These are phyloP conservation scores for Brachyptera risi DNA, from an alignment of 2,888 invertebrate genomes.

Conservation along the genomic window DNA sequence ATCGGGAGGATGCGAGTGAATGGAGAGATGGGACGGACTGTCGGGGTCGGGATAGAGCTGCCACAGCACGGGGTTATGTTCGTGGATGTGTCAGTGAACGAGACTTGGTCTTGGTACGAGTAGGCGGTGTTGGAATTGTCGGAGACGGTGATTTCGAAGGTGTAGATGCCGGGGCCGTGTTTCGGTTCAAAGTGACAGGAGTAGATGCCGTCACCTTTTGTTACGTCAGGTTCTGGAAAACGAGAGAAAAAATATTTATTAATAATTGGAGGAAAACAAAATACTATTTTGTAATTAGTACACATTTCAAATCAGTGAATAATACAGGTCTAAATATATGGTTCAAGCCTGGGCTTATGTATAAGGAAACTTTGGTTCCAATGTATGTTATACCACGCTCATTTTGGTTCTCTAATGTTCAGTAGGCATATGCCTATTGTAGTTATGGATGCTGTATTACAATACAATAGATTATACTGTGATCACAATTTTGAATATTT, in stretches of 20 bases:
- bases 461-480: too few species aligned
- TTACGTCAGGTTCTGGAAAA: conserved; percentile 56
- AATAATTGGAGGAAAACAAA: neutral
- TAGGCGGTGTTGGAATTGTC: conserved; percentile 55
- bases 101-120: conserved; percentile 43
- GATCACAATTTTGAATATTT: too few species aligned
- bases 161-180: conserved; percentile 48
- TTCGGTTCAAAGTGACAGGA: conserved; percentile 51
- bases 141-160: conserved; percentile 49
- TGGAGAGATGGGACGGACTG: conserved; percentile 48
- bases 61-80: conserved; percentile 51
- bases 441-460: too few species aligned
- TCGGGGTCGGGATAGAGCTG: conserved; percentile 46
- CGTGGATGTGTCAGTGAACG: neutral
- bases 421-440: too few species aligned
- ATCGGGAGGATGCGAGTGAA: conserved; percentile 52
- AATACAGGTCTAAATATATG: too few species aligned
- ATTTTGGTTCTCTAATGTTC: too few species aligned
- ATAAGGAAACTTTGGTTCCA: too few species aligned
- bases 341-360: too few species aligned
- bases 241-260: neutral
- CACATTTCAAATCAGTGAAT: too few species aligned
- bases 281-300: too few species aligned
- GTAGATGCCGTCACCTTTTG: conserved; percentile 61
- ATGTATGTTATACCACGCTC: too few species aligned